Conservation (phyloP, 2,113 vertebrate species). For the Chaetorhynchus papuensis region DNA sequence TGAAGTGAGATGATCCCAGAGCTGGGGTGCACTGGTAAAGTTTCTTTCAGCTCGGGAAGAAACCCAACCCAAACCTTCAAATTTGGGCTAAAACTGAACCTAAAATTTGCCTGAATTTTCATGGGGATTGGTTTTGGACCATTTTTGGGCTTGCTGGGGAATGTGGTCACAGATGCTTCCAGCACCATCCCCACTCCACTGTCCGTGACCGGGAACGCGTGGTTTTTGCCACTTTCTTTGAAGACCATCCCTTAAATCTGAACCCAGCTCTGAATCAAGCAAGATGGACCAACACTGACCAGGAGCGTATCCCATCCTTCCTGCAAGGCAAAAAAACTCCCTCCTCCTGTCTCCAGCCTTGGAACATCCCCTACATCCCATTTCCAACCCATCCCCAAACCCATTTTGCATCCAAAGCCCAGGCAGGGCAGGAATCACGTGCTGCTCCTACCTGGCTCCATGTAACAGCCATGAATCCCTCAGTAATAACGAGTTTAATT, state of each 20-base stretch:
- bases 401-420: neutral
- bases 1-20: neutral
- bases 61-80: neutral
- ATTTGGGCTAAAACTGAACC: neutral
- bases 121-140: neutral
- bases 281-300: fast-evolving
- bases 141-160: neutral
- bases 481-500: neutral
- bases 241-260: neutral
- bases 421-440: fast-evolving
- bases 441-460: neutral
- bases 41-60: neutral
- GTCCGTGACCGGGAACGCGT: fast-evolving
- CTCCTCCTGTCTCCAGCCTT: neutral
- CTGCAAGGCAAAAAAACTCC: neutral
- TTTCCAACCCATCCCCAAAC: neutral
- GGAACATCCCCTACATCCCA: neutral
- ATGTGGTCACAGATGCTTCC: neutral
- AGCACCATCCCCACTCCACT: too few species aligned
- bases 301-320: neutral
- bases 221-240: neutral
- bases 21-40: neutral
- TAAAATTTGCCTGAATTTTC: neutral
- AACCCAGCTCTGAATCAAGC: neutral
- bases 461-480: neutral